Evolutionary conservation across 2,113 vertebrate genomes (phyloP), one percentile per base, ranked within the genome.

Genomic region (Cyanoderma ruficeps): DNA sequence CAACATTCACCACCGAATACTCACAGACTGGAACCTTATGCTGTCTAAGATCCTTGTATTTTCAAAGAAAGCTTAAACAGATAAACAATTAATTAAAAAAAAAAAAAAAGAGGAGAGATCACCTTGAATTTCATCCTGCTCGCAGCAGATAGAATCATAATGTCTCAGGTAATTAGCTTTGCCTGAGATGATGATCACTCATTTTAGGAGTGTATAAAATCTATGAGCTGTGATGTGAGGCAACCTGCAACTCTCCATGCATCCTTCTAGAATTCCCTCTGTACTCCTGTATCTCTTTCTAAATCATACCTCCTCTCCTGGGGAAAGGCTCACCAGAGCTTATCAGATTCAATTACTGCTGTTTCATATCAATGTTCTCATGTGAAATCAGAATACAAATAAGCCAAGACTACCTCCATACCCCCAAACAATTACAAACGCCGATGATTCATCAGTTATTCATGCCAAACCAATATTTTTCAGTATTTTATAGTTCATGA

Each of bases 371-470:
- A 86, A 70, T 75, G 91, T 96, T 96, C 94, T 93, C 89, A 83
- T 95, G 90, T 78, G 95, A 95, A 96, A 97, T 71, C 70, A 86
- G 92, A 94, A 94, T 81, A 93, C 69, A 91, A 90, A 95, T 97
- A 96, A 94, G 79, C 79, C 77, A 83, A 77, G 86, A 55, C 92
- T 94, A 70, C 85, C 59, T 90, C 85, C 81, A 83, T 71, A 49
- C 55, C 64, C 92, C 79, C 49, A 91, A 89, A 95, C 65, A 88
- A 90, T 91, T 95, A 83, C 68, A 78, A 89, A 86, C 74, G 86
- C 27, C 0, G 24, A 77, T 96, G 93, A 96, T 94, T 97, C 83
- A 92, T 71, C 42, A 68, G 91, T 84, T 96, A 96, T 83, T 97
- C 94, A 91, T 92, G 93, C 89, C 89, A 94, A 89, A 91, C 76